A percentile compares a stretch with the other conserved stretches of the same genome.
phyloP scores from a whole-genome alignment of 2,113 vertebrate species.

The Corythornis cristatus region DNA sequence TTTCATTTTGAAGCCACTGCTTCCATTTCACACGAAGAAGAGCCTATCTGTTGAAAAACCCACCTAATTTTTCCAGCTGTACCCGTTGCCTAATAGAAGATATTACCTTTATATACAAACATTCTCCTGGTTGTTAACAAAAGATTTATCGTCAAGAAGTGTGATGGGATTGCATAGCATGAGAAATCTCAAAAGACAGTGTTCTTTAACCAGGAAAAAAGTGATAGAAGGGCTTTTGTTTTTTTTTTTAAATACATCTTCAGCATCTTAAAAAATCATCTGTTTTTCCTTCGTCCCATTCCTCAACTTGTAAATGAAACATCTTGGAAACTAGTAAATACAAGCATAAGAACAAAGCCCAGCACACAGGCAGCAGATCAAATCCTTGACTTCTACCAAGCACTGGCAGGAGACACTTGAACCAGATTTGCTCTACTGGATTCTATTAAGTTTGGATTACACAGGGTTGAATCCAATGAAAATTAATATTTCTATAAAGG shows the following conservation, averaged over 20 bases:
- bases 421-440: background rate
- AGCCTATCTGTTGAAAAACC: background rate
- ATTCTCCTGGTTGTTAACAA: background rate
- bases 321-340: background rate
- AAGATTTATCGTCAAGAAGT: background rate
- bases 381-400: background rate
- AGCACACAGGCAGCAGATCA: background rate
- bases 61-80: background rate
- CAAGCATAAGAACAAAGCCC: background rate
- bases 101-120: background rate
- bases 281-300: background rate
- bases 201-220: background rate
- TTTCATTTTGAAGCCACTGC: background rate
- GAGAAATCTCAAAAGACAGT: background rate
- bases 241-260: too few species aligned
- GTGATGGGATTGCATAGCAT: background rate
- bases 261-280: background rate
- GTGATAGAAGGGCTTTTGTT: background rate
- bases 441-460: slow-evolving; percentile 1
- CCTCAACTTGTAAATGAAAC: background rate
- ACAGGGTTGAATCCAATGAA: slow-evolving; percentile 13
- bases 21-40: background rate
- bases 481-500: slow-evolving; percentile 24
- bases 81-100: background rate
- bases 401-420: background rate